Conservation (phyloP, 2,113 vertebrate species). For the Laticauda laticaudata region DNA sequence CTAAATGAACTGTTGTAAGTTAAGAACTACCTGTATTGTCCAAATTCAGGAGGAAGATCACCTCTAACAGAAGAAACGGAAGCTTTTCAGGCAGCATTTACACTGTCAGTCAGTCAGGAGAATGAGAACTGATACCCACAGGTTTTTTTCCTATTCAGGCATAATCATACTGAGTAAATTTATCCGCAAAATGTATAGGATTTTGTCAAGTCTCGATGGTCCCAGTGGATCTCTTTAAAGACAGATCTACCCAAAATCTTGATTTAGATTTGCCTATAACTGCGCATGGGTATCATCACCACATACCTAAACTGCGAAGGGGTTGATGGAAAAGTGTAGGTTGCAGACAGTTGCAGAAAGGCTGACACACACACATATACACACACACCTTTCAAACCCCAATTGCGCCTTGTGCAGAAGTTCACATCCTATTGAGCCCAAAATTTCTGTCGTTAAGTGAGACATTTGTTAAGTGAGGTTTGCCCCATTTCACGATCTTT, state of each 20-base stretch:
- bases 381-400: no score
- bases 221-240: not conserved
- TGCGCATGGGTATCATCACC: no score
- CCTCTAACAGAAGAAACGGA: not conserved
- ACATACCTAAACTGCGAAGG: no score
- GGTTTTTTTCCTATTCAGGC: not conserved
- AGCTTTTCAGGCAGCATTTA: not conserved
- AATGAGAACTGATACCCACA: not conserved
- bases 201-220: not conserved
- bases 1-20: no score
- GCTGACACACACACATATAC: no score
- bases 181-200: not conserved
- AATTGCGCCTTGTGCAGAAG: no score
- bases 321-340: no score
- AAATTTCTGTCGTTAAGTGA: no score
- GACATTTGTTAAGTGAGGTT: not conserved
- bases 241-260: not conserved
- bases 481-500: not conserved
- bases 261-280: no score
- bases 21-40: not conserved
- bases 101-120: not conserved
- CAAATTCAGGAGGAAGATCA: not conserved
- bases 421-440: no score
- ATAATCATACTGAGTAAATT: not conserved
- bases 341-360: no score